Evolutionary conservation across 2,797 vertebrate species (phyloP).

Genomic region (Podargus strigoides): DNA sequence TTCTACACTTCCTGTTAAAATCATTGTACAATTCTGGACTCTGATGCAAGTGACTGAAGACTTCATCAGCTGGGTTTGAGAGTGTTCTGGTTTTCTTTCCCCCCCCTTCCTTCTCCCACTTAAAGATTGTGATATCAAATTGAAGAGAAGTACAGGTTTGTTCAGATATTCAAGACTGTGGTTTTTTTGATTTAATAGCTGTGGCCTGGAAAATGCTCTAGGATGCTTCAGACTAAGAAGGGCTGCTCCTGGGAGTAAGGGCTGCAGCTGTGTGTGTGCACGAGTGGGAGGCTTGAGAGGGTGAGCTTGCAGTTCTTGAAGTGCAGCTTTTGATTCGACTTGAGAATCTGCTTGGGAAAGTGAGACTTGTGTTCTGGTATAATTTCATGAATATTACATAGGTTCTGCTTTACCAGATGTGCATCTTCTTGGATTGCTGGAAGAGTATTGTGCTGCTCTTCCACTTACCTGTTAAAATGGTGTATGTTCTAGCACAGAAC

Average conservation of each 20-base stretch:
- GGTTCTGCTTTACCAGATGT: background rate
- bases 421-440: background rate
- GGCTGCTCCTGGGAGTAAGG: background rate
- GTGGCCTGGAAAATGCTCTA: background rate
- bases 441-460: background rate
- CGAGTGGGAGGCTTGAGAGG: background rate
- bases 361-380: background rate
- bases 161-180: background rate
- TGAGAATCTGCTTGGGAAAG: background rate
- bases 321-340: background rate
- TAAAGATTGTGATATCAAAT: background rate
- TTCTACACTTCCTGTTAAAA: background rate
- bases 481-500: background rate
- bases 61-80: background rate
- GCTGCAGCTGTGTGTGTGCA: background rate
- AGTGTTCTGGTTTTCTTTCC: background rate
- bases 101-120: background rate
- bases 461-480: background rate
- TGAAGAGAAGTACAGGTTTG: background rate
- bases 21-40: background rate
- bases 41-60: background rate
- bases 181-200: background rate
- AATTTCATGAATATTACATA: background rate
- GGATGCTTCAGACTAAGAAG: background rate
- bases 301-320: background rate